Evolutionary conservation across 2,113 vertebrate genomes (phyloP).

Genomic region (Paracanthobrama guichenoti): DNA sequence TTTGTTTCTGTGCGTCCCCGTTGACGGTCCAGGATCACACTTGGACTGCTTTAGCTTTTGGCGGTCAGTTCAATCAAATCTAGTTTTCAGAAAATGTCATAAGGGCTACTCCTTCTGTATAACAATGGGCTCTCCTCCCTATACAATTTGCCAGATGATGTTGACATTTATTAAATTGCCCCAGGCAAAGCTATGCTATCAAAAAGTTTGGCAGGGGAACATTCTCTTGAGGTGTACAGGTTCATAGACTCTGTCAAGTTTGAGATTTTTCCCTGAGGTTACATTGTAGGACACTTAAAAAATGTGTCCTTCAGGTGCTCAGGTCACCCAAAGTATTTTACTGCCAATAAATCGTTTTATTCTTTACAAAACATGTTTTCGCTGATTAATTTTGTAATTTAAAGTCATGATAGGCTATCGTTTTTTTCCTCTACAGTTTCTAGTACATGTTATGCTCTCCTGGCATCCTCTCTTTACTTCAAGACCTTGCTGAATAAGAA

Average conservation of each 20-base stretch:
- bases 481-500: too few relatives aligned
- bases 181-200: slow-evolving; percentile 29
- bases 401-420: neutral
- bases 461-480: neutral
- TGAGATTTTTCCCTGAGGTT: neutral
- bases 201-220: slow-evolving; percentile 14
- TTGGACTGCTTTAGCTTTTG: neutral
- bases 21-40: slow-evolving; percentile 6
- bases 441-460: neutral
- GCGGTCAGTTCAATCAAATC: slow-evolving; percentile 39
- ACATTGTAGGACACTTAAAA: slow-evolving; percentile 1
- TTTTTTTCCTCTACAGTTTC: neutral
- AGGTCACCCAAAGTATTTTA: neutral
- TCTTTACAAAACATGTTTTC: neutral
- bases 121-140: slow-evolving; percentile 16
- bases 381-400: neutral
- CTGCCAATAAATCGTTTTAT: neutral
- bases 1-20: slow-evolving; percentile 31
- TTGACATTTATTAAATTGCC: slow-evolving; percentile 38
- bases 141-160: slow-evolving; percentile 28
- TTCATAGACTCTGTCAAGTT: slow-evolving; percentile 25
- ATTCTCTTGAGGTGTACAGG: slow-evolving; percentile 15
- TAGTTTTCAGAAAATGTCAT: neutral
- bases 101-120: slow-evolving; percentile 8
- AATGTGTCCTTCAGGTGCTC: slow-evolving; percentile 1